phyloP scores from a whole-genome alignment of 2,113 vertebrate genomes.

The Heteronetta atricapilla region DNA sequence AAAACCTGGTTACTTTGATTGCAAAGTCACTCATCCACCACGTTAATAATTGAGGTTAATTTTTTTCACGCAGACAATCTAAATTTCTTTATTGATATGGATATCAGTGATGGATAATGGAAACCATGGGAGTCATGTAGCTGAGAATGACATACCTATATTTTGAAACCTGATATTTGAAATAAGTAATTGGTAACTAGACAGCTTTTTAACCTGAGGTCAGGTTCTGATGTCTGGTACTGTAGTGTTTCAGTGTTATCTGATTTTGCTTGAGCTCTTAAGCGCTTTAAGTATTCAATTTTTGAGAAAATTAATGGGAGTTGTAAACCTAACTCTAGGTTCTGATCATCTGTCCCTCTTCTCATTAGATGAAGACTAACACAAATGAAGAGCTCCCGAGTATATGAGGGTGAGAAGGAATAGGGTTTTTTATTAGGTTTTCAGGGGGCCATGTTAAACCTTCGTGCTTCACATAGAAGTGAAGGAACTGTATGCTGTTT shows the following conservation, averaged over 20 bases:
- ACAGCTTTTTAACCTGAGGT: not conserved
- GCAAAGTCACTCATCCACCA: not conserved
- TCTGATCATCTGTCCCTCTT: not conserved
- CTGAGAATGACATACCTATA: not conserved
- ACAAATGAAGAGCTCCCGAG: not conserved
- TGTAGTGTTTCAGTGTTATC: accelerated
- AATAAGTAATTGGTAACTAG: not conserved
- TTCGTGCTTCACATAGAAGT: not conserved
- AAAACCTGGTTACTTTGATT: not conserved
- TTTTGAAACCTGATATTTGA: not conserved
- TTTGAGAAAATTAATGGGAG: not conserved
- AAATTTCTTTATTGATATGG: too few relatives aligned
- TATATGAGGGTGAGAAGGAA: too few relatives aligned
- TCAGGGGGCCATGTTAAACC: not conserved
- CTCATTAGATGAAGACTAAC: not conserved
- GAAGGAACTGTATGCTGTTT: accelerated
- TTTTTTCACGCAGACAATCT: not conserved
- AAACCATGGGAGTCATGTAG: not conserved
- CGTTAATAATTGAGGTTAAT: not conserved
- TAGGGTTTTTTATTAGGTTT: too few relatives aligned
- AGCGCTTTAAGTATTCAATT: not conserved
- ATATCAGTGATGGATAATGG: not conserved
- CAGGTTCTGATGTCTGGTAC: not conserved
- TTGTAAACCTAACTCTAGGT: not conserved
- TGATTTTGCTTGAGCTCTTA: not conserved